Evolutionary conservation across 2,888 invertebrate genomes (phyloP).

Genomic region (Sesamia inferens): DNA sequence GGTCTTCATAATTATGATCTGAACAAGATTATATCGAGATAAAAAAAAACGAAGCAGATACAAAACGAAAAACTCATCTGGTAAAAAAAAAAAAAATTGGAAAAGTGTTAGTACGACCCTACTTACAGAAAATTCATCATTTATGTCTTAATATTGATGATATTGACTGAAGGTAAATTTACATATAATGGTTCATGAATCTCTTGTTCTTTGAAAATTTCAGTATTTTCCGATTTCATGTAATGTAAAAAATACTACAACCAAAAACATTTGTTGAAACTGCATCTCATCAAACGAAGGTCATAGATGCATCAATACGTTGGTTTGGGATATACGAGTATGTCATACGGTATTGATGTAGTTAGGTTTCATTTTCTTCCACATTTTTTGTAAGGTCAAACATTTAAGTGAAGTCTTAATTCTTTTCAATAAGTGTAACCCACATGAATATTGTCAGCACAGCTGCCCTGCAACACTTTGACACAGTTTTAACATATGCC

Average conservation of each 20-base stretch:
- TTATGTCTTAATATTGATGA: too few relatives aligned
- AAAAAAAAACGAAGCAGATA: too few relatives aligned
- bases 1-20: too few relatives aligned
- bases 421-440: slow-evolving; percentile 58
- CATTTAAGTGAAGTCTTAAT: slow-evolving; percentile 42
- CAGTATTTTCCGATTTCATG: not conserved
- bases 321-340: not conserved
- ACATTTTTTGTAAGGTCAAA: slow-evolving; percentile 27
- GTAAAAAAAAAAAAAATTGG: too few relatives aligned
- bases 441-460: slow-evolving; percentile 67
- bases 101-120: too few relatives aligned
- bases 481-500: slow-evolving; percentile 71
- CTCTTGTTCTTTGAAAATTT: not conserved
- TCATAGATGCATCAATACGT: not conserved
- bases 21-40: too few relatives aligned
- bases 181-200: too few relatives aligned
- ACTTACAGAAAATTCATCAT: too few relatives aligned
- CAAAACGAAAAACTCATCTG: too few relatives aligned
- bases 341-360: not conserved
- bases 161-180: too few relatives aligned
- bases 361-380: not conserved
- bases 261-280: not conserved
- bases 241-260: not conserved
- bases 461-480: slow-evolving; percentile 69
- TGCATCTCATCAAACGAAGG: not conserved